Base-by-base conservation (phyloP, 2,797 vertebrate genomes). In the Lithobates sylvaticus region DNA sequence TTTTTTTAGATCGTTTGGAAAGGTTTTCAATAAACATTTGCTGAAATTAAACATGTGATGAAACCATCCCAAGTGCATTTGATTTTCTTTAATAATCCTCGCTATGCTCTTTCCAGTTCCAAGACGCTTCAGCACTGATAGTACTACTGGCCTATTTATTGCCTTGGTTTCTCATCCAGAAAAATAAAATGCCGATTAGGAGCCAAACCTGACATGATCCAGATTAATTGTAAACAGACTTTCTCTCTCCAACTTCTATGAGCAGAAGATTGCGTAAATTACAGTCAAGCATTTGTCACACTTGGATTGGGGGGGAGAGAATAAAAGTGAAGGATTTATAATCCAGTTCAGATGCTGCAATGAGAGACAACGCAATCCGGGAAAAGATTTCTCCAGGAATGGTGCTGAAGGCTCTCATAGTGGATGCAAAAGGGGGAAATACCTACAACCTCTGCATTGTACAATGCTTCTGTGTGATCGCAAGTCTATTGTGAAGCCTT, bases 121-220 rank as follows among this genome's bases (percentile, higher is more conserved):
- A 65, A 26, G n/a, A 65, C 8, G 8, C 10, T 65, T 12, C 61
- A 5, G 61, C 3, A 12, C 23, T 26, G 61, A 65, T 65, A 65
- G 61, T 65, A 65, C 61, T 65, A 65, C 61, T 65, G 61, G 61
- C n/a, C 61, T n/a, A 65, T 65, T 65, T 65, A 65, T 26, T 65
- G 61, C n/a, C n/a, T 23, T 64, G 4, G 21, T 21, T 64, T 21
- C 8, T 64, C 58, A n/a, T 64, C 58, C 18, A 64, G 58, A 21
- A 64, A 64, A 64, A 64, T 64, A 69, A 10, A 69, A 23, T 42
- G 26, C 65, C 18, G 27, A 68, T 68, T 68, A n/a, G 36, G 64
- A 65, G 76, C 39, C 36, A 79, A 27, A 80, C 9, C 36, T 50
- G 65, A 69, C 7, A 27, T 70, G 18, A 80, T 80, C 5, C 7